phyloP scores from a whole-genome alignment of 2,888 invertebrate species.

The Rhagonycha lutea region DNA sequence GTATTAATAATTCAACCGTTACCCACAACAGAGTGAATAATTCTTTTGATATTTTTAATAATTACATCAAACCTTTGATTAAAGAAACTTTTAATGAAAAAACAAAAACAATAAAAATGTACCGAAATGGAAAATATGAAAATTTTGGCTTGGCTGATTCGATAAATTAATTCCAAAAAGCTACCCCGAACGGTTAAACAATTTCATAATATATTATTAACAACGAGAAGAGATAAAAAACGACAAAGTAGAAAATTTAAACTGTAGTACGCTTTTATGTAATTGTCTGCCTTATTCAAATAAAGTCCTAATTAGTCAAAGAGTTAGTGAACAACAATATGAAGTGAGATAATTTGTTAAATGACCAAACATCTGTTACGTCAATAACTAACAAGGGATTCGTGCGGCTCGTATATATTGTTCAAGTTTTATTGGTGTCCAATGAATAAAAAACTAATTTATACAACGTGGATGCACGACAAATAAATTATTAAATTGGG shows the following conservation, averaged over 20 bases:
- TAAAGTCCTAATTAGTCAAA: neutral
- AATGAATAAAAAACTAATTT: neutral
- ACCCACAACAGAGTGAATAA: conserved; percentile 5
- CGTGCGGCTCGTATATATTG: neutral
- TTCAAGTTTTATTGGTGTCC: neutral
- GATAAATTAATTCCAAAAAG: neutral
- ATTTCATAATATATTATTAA: neutral
- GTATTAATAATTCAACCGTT: neutral
- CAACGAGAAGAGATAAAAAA: too few species aligned
- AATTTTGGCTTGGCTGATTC: neutral
- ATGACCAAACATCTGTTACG: conserved; percentile 28
- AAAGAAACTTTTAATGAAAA: neutral
- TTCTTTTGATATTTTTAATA: conserved; percentile 25
- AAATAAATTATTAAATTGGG: neutral
- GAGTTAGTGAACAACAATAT: conserved; percentile 1
- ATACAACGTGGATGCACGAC: neutral
- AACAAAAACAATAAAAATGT: conserved; percentile 10
- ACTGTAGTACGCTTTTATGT: neutral
- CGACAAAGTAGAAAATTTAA: neutral
- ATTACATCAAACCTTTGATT: conserved; percentile 15
- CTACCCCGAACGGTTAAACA: neutral
- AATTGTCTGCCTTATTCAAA: neutral
- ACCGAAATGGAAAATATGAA: conserved; percentile 7
- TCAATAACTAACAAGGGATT: conserved; percentile 29
- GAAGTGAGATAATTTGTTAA: conserved; percentile 16